phyloP scores from a whole-genome alignment of 1,140 invertebrate genomes.

The Saccostrea glomerata region DNA sequence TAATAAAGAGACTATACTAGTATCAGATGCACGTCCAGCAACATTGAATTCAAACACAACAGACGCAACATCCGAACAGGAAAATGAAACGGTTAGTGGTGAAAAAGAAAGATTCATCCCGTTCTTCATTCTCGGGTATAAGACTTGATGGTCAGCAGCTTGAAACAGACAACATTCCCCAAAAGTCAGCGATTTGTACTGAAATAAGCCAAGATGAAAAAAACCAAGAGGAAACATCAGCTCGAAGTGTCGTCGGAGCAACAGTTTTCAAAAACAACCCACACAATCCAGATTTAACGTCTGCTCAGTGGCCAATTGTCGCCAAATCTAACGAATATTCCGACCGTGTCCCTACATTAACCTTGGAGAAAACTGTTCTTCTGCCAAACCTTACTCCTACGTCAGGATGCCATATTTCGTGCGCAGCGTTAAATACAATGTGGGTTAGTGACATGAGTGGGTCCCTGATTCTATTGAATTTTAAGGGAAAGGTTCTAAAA shows the following conservation, averaged over 20 bases:
- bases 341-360: background rate
- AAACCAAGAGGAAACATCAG: background rate
- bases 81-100: background rate
- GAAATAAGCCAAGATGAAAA: background rate
- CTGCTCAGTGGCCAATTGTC: background rate
- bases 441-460: background rate
- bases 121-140: background rate
- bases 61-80: background rate
- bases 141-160: background rate
- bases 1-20: background rate
- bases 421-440: background rate
- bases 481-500: background rate
- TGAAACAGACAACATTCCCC: background rate
- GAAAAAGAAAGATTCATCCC: background rate
- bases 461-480: background rate
- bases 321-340: background rate
- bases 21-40: too few species aligned
- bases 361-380: background rate
- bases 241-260: background rate
- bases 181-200: background rate
- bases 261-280: background rate
- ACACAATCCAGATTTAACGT: background rate
- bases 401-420: background rate
- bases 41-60: background rate
- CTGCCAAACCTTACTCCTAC: background rate